Conservation (phyloP, 2,113 vertebrate species). For the Menidia beryllina region DNA sequence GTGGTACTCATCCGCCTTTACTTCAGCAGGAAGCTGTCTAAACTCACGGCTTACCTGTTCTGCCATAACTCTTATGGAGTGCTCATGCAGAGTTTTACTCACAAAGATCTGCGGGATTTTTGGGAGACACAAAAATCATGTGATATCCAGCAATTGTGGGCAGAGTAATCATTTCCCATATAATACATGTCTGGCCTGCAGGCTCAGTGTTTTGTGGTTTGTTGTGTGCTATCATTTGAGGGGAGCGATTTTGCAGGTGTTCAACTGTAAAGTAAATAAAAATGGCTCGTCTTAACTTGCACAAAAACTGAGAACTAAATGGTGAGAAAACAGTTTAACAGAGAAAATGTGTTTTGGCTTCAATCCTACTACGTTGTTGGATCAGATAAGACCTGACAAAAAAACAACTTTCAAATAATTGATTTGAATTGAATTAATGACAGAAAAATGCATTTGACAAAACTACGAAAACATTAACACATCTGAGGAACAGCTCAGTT, state of each 20-base stretch:
- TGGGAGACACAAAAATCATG: constrained; percentile 16
- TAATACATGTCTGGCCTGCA: constrained; percentile 9
- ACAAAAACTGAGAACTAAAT: too few species aligned
- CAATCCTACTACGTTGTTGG: too few species aligned
- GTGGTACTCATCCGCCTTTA: neutral
- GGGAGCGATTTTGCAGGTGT: constrained; percentile 28
- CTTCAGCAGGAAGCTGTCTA: neutral
- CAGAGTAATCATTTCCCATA: constrained; percentile 14
- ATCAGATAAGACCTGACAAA: too few species aligned
- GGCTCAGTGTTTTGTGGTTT: neutral
- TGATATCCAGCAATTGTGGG: constrained; percentile 39
- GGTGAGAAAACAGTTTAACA: too few species aligned
- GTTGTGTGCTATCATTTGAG: neutral
- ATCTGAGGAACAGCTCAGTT: neutral
- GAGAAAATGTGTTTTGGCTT: too few species aligned
- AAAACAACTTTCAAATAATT: too few species aligned
- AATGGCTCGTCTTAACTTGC: constrained; percentile 16
- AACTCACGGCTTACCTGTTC: neutral
- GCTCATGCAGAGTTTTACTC: constrained; percentile 36
- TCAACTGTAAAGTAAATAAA: constrained; percentile 18
- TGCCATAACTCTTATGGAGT: constrained; percentile 8
- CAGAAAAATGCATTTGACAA: neutral
- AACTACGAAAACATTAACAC: neutral
- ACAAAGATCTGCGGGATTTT: constrained; percentile 29
- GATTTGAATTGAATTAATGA: too few species aligned